A percentile compares a stretch with the other conserved stretches of the same genome.
Evolutionary conservation across 64 coral and sea anemone genomes (phyloP).

Genomic region (Astreopora myriophthalma): DNA sequence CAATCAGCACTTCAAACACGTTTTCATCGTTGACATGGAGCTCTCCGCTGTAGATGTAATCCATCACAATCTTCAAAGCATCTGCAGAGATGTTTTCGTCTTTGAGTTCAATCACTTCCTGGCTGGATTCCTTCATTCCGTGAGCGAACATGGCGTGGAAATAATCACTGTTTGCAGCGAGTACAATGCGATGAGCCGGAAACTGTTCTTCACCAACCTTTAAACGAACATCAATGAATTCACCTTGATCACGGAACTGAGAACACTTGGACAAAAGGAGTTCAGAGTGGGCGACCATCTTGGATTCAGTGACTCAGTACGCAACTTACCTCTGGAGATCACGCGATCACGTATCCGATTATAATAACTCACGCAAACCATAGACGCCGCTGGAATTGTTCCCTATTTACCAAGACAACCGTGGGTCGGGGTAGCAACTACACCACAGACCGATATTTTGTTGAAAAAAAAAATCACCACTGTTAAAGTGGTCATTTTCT

Average conservation of each 20-base stretch:
- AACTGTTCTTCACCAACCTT: slow-evolving; percentile 68
- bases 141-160: slow-evolving; percentile 79
- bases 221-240: slow-evolving; percentile 72
- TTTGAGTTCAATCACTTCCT: slow-evolving; percentile 12
- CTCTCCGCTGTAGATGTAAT: background rate
- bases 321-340: no score
- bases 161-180: slow-evolving; percentile 81
- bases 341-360: no score
- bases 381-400: no score
- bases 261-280: background rate
- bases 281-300: background rate
- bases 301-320: background rate
- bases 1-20: background rate
- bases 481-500: no score
- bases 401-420: no score
- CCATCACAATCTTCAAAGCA: background rate
- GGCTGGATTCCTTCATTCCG: background rate
- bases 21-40: background rate
- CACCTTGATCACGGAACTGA: background rate
- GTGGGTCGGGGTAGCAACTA: no score
- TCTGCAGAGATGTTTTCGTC: background rate
- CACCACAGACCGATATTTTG: no score
- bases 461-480: no score
- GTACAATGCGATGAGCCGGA: slow-evolving; percentile 67
- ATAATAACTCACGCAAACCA: no score